phyloP scores from a whole-genome alignment of 2,888 invertebrate genomes.

The Drosophila peninsularis region DNA sequence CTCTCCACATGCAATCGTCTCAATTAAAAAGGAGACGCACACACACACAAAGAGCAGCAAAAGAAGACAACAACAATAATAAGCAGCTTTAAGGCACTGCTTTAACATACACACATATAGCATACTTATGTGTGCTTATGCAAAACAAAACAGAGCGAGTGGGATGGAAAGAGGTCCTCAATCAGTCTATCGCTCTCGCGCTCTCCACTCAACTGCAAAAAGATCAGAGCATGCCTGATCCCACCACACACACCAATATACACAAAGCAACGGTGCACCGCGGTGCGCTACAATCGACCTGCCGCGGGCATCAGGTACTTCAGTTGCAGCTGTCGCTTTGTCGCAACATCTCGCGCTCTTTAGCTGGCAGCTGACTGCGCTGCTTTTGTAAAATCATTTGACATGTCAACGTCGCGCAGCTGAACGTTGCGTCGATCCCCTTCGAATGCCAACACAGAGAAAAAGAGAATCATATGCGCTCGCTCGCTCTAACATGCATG shows the following conservation, averaged over 20 bases:
- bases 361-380: slow-evolving; percentile 24
- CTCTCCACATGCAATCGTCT: slow-evolving; percentile 4
- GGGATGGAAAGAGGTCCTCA: not conserved
- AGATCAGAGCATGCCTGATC: slow-evolving; percentile 16
- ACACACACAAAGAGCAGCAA: not conserved
- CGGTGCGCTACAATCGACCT: not conserved
- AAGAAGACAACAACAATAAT: slow-evolving; percentile 1
- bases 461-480: not conserved
- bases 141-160: not conserved
- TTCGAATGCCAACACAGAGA: slow-evolving; percentile 20
- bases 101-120: not conserved
- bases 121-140: slow-evolving; percentile 3
- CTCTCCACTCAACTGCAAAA: not conserved
- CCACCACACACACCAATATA: not conserved
- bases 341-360: slow-evolving; percentile 19
- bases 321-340: slow-evolving; percentile 12
- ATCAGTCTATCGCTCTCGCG: not conserved
- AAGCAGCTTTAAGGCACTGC: slow-evolving; percentile 7
- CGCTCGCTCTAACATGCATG: slow-evolving; percentile 1
- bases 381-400: slow-evolving; percentile 59
- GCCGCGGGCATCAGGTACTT: slow-evolving; percentile 14
- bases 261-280: not conserved
- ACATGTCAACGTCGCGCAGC: slow-evolving; percentile 58
- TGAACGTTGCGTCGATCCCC: slow-evolving; percentile 23
- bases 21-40: slow-evolving; percentile 38